Evolutionary conservation across 2,797 vertebrate genomes (phyloP).

Genomic region (Xerus rutilus): DNA sequence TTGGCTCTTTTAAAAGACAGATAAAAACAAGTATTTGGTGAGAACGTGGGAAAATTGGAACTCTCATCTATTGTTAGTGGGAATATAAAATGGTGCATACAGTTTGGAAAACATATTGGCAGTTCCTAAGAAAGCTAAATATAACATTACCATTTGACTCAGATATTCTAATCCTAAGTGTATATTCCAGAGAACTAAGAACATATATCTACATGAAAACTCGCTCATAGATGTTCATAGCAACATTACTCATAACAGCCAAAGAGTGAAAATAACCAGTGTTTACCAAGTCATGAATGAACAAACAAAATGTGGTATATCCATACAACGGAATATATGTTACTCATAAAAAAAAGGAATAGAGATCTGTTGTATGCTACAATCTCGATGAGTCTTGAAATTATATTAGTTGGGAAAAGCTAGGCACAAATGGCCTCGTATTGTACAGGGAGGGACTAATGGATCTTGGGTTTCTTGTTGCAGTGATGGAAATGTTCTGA

Average conservation of each 20-base stretch:
- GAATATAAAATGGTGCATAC: background rate
- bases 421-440: background rate
- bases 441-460: background rate
- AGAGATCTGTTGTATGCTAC: background rate
- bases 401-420: background rate
- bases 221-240: background rate
- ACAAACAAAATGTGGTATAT: background rate
- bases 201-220: background rate
- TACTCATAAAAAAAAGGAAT: background rate
- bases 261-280: background rate
- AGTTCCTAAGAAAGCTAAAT: slow-evolving; percentile 16
- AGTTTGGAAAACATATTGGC: background rate
- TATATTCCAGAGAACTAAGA: slow-evolving; percentile 17
- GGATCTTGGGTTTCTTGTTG: background rate
- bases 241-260: background rate
- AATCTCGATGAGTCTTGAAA: background rate
- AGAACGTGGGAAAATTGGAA: background rate
- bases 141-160: background rate
- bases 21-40: background rate
- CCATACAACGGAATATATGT: background rate
- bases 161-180: background rate
- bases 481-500: background rate
- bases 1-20: background rate
- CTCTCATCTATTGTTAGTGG: background rate
- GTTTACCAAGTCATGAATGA: background rate